Evolutionary conservation across 2,113 vertebrate genomes (phyloP).

Genomic region (Argyrosomus japonicus): DNA sequence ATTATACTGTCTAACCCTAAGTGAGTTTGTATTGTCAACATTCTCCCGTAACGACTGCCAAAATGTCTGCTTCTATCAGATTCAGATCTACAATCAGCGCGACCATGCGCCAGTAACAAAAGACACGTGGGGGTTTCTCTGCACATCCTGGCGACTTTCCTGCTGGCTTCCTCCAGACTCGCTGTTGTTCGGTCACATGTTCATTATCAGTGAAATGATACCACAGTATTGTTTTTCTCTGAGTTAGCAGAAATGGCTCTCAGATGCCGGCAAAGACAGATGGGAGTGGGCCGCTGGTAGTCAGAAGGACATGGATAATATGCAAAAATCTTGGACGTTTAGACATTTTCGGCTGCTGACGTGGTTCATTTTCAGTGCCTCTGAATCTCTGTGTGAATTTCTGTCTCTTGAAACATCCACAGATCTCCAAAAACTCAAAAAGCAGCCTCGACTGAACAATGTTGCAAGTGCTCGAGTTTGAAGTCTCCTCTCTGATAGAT

Average conservation of each 20-base stretch:
- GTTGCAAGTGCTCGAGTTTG: not conserved
- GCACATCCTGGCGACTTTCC: slow-evolving; percentile 14
- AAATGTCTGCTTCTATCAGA: not conserved
- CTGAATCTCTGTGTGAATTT: slow-evolving; percentile 8
- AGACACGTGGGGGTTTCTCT: not conserved
- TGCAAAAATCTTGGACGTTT: slow-evolving; percentile 26
- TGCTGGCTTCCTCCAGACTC: not conserved
- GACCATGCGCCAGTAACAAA: not conserved
- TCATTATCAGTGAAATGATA: slow-evolving; percentile 46
- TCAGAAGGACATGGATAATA: slow-evolving; percentile 15
- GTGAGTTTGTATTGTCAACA: not conserved
- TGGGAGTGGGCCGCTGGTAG: slow-evolving; percentile 50
- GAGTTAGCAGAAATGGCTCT: slow-evolving; percentile 32
- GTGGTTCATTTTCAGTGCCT: slow-evolving; percentile 16
- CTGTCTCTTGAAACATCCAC: not conserved
- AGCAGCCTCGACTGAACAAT: not conserved
- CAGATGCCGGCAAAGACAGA: slow-evolving; percentile 45
- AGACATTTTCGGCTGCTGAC: slow-evolving; percentile 7
- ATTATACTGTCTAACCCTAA: not conserved
- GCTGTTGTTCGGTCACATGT: slow-evolving; percentile 32
- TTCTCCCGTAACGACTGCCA: not conserved
- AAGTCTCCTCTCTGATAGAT: not conserved
- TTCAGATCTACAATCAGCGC: not conserved
- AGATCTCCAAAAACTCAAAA: not conserved
- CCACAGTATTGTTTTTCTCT: slow-evolving; percentile 40